Percentiles rank a stretch among this genome's conserved stretches.
Conservation (phyloP, 2,888 invertebrate species). For the Halictus ligatus region DNA sequence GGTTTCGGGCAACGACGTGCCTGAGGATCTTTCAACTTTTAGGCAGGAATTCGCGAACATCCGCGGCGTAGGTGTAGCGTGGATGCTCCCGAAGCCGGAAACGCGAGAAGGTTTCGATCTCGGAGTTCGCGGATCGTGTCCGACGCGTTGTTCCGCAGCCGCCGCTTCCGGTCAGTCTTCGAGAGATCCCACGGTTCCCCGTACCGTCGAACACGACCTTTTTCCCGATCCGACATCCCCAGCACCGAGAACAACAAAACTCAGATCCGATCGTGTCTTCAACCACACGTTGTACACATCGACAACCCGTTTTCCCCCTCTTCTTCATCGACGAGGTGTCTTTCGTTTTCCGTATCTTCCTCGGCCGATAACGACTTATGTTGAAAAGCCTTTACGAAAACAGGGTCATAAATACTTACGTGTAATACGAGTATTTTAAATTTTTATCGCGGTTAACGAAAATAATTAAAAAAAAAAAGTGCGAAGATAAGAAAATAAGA, state of each 20-base stretch:
- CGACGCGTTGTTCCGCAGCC: background rate
- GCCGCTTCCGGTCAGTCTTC: background rate
- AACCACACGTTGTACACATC: background rate
- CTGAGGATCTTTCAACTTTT: background rate
- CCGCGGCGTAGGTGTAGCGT: background rate
- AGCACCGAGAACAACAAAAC: conserved; percentile 6
- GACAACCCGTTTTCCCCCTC: background rate
- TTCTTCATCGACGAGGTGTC: conserved; percentile 16
- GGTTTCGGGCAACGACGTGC: background rate
- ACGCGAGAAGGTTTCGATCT: background rate
- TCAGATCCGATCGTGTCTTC: conserved; percentile 13
- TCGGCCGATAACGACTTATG: conserved; percentile 79
- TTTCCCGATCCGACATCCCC: background rate
- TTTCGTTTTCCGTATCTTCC: conserved; percentile 67
- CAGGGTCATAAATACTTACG: conserved; percentile 82
- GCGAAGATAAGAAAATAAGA: conserved; percentile 34
- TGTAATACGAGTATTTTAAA: conserved; percentile 80
- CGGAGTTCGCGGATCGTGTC: background rate
- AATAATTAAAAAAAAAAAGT: conserved; percentile 48
- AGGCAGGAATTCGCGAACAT: background rate
- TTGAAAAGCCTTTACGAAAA: conserved; percentile 82
- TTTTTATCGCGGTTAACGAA: conserved; percentile 68
- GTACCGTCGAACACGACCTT: conserved; percentile 23
- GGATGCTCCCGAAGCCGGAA: background rate
- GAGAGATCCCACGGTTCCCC: background rate